phyloP scores from a whole-genome alignment of 2,888 invertebrate genomes.

The Tachina grossa region DNA sequence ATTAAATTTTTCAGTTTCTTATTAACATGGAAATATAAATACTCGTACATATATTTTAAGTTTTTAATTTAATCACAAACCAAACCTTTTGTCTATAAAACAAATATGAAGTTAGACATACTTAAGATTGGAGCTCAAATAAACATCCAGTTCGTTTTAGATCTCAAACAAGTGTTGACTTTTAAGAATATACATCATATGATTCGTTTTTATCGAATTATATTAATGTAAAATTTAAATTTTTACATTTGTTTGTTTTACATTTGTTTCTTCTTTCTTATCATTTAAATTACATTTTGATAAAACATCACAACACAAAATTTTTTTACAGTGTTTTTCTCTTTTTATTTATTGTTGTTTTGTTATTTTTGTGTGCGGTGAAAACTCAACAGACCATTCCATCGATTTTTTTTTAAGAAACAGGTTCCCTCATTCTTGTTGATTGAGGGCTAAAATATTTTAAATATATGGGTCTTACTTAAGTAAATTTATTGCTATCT shows the following conservation, averaged over 20 bases:
- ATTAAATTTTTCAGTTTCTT: no score
- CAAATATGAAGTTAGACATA: neutral
- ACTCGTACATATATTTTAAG: no score
- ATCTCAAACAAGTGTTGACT: neutral
- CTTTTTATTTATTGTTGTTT: neutral
- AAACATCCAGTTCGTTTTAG: neutral
- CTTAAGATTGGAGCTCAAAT: neutral
- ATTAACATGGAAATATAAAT: no score
- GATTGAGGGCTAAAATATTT: constrained; percentile 37
- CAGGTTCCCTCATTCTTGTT: constrained; percentile 38
- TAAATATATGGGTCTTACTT: neutral
- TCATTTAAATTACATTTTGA: neutral
- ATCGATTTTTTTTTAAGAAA: constrained; percentile 1
- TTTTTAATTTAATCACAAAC: no score
- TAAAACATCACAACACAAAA: constrained; percentile 3
- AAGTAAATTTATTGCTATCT: neutral
- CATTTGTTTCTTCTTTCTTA: neutral
- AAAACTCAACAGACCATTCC: constrained; percentile 60
- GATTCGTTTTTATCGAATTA: neutral
- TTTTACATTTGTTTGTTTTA: no score
- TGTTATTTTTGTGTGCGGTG: neutral
- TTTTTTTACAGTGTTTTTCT: neutral
- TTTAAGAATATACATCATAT: neutral
- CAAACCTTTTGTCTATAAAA: neutral
- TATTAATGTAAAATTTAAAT: neutral